Conservation (phyloP, 2,797 vertebrate species). For the Oreochromis mossambicus region DNA sequence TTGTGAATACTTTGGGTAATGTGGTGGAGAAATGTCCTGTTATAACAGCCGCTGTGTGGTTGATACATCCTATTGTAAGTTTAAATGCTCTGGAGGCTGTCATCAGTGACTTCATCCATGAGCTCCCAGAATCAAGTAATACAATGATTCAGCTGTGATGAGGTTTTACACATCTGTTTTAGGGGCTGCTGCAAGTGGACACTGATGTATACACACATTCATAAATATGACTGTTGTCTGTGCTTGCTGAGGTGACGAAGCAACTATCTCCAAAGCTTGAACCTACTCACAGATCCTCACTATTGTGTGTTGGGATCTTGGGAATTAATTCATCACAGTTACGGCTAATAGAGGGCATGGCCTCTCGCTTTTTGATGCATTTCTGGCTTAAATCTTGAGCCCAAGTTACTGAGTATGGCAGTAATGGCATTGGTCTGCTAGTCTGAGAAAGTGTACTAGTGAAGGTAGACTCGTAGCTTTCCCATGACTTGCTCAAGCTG, state of each 20-base stretch:
- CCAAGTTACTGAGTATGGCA: not conserved
- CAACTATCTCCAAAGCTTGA: too few species aligned
- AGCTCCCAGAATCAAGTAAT: conserved; percentile 77
- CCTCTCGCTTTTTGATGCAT: not conserved
- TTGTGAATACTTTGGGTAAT: conserved; percentile 79
- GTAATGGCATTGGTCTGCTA: not conserved
- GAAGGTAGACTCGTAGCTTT: not conserved
- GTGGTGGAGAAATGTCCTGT: conserved; percentile 82
- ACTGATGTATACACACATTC: not conserved
- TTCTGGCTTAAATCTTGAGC: not conserved
- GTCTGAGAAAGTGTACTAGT: not conserved
- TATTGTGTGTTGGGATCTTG: too few species aligned
- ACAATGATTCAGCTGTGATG: too few species aligned
- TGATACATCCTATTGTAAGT: conserved; percentile 69
- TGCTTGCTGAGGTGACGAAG: not conserved
- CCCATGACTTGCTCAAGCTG: not conserved
- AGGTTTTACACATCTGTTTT: not conserved
- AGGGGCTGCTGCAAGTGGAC: not conserved
- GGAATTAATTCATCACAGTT: too few species aligned
- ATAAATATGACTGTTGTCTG: not conserved
- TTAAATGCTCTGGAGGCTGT: conserved; percentile 65
- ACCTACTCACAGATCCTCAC: too few species aligned
- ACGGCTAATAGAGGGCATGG: not conserved
- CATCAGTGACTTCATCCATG: conserved; percentile 77
- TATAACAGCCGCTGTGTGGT: conserved; percentile 79